phyloP scores from a whole-genome alignment of 1,140 invertebrate species.

The Nymphalis io region DNA sequence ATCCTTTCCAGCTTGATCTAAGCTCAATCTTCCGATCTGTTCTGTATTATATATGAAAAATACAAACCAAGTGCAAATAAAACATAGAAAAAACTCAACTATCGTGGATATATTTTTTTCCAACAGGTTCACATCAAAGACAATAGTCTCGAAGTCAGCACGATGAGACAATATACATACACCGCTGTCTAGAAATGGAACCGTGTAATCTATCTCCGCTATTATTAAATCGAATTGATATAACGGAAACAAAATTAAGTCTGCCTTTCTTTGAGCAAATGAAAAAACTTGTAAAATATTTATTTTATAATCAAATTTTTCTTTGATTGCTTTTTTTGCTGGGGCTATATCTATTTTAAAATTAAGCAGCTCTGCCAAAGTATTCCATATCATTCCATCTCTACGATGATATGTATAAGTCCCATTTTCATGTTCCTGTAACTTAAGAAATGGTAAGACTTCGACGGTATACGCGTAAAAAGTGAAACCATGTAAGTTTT shows the following conservation, averaged over 20 bases:
- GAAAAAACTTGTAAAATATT: constrained; percentile 61
- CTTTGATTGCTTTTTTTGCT: constrained; percentile 45
- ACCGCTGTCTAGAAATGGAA: constrained; percentile 64
- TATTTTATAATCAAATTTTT: constrained; percentile 57
- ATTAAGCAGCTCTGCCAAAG: constrained; percentile 60
- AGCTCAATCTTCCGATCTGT: constrained; percentile 45
- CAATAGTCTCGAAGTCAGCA: constrained; percentile 61
- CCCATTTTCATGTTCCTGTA: constrained; percentile 49
- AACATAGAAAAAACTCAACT: constrained; percentile 52
- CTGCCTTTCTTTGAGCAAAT: constrained; percentile 60
- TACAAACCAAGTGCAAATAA: constrained; percentile 63
- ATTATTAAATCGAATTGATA: constrained; percentile 70
- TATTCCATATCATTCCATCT: constrained; percentile 69
- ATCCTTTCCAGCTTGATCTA: constrained; percentile 67
- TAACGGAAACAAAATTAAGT: constrained; percentile 61
- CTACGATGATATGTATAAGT: constrained; percentile 49
- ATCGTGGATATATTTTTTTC: constrained; percentile 44
- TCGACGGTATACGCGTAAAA: constrained; percentile 51
- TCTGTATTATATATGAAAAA: constrained; percentile 59
- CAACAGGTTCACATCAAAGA: constrained; percentile 60
- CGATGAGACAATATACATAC: constrained; percentile 65
- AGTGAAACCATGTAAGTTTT: constrained; percentile 61
- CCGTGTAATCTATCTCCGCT: constrained; percentile 58
- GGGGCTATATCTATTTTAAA: constrained; percentile 62
- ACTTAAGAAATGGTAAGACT: constrained; percentile 65